Base-by-base conservation (phyloP, 2,797 vertebrate species). In the Capromys pilorides region DNA sequence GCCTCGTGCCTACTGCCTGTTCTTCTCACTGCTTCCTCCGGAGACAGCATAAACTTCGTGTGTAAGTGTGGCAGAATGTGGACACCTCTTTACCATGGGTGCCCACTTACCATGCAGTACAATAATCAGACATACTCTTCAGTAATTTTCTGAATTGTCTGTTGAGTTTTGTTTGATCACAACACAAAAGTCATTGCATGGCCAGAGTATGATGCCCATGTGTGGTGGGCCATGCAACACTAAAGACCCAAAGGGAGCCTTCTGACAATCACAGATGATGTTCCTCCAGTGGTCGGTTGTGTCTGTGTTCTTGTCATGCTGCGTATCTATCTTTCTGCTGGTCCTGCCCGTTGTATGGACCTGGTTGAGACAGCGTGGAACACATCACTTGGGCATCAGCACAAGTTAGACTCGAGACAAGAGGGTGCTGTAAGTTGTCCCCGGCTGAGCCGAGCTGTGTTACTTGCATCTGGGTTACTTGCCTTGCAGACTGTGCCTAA, bases 401-500 rank as follows among this genome's bases (percentile, higher is more conserved):
- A 45, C 19, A 83, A 39, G 39, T 87, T 59, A 57, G 61, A 92
- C 26, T 82, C 26, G 57, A 71, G 39, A 62, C 36, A 81, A 57
- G 26, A 54, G 6, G 22, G 31, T 49, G 4, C 62, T 91, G 2
- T 89, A 41, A 82, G 77, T n/a, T 64, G 12, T 86, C 36, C 39
- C 33, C 96, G 71, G 77, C 84, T 96, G 93, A 14, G 84, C 96
- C 95, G 64, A 21, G 82, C 96, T 95, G 6, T 95, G 1, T 73
- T 82, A 39, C 57, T 81, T 71, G 36, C 41, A 84, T 10, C 57
- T 96, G 91, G 80, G 82, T 93, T 95, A 31, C 96, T 96, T 97
- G 75, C 87, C 28, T 92, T 97, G 54, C 95, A 99, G 99, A 99
- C 98, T 88, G 97, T 99, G 85, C 98, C 99, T 94, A 99, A 99